These are phyloP conservation scores for Cheilosia vulpina DNA, from an alignment of 2,888 invertebrate species.

Conservation along the genomic window DNA sequence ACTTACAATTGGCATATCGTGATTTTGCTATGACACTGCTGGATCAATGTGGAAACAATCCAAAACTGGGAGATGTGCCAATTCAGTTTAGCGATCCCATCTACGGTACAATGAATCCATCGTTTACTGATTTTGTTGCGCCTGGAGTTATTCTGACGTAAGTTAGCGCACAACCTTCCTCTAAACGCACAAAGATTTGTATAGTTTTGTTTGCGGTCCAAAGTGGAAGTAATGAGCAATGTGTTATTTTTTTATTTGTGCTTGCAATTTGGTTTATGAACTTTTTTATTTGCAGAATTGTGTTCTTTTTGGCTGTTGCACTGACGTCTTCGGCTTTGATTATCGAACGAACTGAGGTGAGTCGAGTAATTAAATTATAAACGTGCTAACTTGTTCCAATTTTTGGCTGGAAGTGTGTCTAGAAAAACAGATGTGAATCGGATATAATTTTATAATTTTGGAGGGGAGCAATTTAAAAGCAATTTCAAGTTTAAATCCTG, in stretches of 20 bases:
- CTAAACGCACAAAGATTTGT: neutral
- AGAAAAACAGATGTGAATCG: no score
- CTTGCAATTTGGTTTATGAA: neutral
- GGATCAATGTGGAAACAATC: slow-evolving; percentile 90
- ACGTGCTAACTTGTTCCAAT: neutral
- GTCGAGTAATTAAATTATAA: slow-evolving; percentile 40
- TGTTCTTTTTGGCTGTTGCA: slow-evolving; percentile 97
- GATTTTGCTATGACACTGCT: slow-evolving; percentile 92
- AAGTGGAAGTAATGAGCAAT: neutral
- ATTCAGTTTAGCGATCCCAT: slow-evolving; percentile 95
- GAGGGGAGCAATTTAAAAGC: neutral
- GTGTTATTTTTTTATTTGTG: neutral
- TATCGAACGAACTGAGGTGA: slow-evolving; percentile 92
- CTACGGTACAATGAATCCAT: slow-evolving; percentile 94
- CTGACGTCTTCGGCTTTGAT: slow-evolving; percentile 96
- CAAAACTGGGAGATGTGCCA: slow-evolving; percentile 93
- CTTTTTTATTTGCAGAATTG: slow-evolving; percentile 87
- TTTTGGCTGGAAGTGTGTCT: neutral
- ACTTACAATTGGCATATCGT: slow-evolving; percentile 93
- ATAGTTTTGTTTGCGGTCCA: neutral
- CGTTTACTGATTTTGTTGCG: slow-evolving; percentile 97
- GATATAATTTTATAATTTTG: slow-evolving; percentile 12
- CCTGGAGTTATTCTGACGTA: slow-evolving; percentile 97
- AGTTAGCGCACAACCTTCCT: slow-evolving; percentile 81
- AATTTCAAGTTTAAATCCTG: neutral